Base-by-base conservation (phyloP, 2,113 vertebrate genomes). In the Limanda limanda region DNA sequence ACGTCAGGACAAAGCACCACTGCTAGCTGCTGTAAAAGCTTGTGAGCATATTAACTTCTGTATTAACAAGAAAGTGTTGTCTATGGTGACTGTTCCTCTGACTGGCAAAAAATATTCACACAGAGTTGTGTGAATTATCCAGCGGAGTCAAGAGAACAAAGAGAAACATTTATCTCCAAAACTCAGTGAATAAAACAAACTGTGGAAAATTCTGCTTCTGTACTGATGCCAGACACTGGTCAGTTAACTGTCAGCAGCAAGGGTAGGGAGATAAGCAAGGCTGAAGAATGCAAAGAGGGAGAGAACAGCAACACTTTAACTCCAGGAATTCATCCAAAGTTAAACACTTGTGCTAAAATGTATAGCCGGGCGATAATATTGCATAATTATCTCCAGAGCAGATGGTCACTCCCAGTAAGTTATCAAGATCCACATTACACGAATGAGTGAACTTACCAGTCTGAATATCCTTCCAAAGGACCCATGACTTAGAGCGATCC, bases 391-490 rank as follows among this genome's bases (percentile, higher is more conserved):
- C 0, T 20, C 24, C 1, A 52, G 5, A 63, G n/a, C 5, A 61
- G 42, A 47, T 24, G 0, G 15, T 18, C 47, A 3, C 40, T 1
- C 12, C 40, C 14, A 0, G 15, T 3, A 20, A 51, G 47, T 51
- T 17, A 51, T 51, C 15, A 51, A 51, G 47, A 55, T 23, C 2
- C 8, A 21, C 15, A 57, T 23, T 64, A 17, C 5, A 56, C 13
- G 31, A 25, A 65, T 27, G 8, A 68, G 35, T 20, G 31, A 72
- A 88, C 93, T 95, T 94, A 94, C 98, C 98, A 91, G 98, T 99
- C 94, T 99, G 97, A 92, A 99, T 99, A 90, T 99, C 97, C 91
- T 97, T 97, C 98, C 98, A 99, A 89, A 98, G 96, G 93, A 99
- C 97, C 97, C 98, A 99, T 88, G 97, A 98, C 88, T 98, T 99